Conservation (phyloP, 30 jellyfish, hydroid and myxozoan species). For the Turritopsis rubra region DNA sequence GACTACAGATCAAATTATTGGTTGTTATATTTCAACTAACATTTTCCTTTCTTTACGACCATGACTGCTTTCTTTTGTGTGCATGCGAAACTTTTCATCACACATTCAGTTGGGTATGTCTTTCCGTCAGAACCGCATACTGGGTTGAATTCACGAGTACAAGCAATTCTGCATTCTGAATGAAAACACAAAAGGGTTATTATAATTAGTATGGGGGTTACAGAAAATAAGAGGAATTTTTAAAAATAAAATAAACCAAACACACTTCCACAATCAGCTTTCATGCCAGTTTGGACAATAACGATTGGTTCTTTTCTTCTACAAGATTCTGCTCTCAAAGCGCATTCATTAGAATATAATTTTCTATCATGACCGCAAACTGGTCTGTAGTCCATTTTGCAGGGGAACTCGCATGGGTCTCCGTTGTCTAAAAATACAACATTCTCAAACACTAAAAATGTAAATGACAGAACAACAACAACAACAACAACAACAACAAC, state of each 20-base stretch:
- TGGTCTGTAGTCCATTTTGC: slow-evolving; percentile 59
- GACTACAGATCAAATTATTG: neutral
- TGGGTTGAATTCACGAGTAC: neutral
- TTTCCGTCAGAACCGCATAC: slow-evolving; percentile 25
- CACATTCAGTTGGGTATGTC: slow-evolving; percentile 1
- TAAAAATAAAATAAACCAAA: neutral
- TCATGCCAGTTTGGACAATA: slow-evolving; percentile 24
- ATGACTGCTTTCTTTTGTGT: slow-evolving; percentile 3
- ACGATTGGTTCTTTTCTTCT: slow-evolving; percentile 33
- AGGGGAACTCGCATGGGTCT: slow-evolving; percentile 24
- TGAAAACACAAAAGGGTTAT: neutral
- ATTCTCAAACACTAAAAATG: neutral
- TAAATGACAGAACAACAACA: no score
- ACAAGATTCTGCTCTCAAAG: slow-evolving; percentile 51
- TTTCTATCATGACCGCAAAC: slow-evolving; percentile 51
- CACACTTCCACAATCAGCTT: neutral
- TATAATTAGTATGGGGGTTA: neutral
- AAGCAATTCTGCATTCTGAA: slow-evolving; percentile 13
- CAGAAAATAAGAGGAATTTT: neutral
- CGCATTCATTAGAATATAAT: slow-evolving; percentile 46
- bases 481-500: no score
- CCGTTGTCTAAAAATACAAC: neutral
- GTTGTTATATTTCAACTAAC: slow-evolving; percentile 1
- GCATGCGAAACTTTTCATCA: neutral
- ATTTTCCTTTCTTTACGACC: slow-evolving; percentile 10